Conservation (phyloP, 2,888 invertebrate species). For the Nebria salina region DNA sequence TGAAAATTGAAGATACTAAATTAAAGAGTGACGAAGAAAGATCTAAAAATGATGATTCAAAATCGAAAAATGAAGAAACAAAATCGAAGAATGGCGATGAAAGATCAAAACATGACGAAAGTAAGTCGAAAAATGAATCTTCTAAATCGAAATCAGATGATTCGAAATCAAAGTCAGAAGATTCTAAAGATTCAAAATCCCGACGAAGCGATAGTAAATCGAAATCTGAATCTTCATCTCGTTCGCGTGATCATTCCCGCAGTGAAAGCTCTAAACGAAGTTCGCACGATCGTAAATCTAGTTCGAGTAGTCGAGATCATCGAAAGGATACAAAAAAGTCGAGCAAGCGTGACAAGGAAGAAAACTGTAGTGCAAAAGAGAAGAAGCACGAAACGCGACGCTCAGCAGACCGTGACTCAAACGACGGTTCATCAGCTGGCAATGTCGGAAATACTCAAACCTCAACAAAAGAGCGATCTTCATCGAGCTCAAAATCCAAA, state of each 20-base stretch:
- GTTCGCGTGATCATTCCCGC: conserved; percentile 18
- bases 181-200: conserved; percentile 48
- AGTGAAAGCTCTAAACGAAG: conserved; percentile 51
- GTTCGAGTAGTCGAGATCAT: conserved; percentile 49
- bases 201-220: conserved; percentile 54
- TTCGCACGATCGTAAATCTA: conserved; percentile 52
- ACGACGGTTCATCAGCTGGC: conserved; percentile 70
- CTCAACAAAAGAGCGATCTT: conserved; percentile 49
- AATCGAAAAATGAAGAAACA: conserved; percentile 49
- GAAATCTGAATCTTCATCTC: conserved; percentile 26
- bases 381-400: conserved; percentile 73
- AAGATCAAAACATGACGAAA: conserved; percentile 49
- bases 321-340: conserved; percentile 60
- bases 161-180: conserved; percentile 40
- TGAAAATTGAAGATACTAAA: conserved; percentile 51
- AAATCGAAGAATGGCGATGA: conserved; percentile 51
- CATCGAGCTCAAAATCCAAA: conserved; percentile 21
- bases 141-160: conserved; percentile 48
- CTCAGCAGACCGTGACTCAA: conserved; percentile 83
- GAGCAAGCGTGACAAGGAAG: conserved; percentile 71
- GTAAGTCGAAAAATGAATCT: conserved; percentile 41
- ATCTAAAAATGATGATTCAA: conserved; percentile 50
- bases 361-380: conserved; percentile 75
- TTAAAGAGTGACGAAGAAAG: conserved; percentile 49
- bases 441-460: conserved; percentile 60